These are phyloP conservation scores for Theristicus caerulescens DNA, from an alignment of 2,113 vertebrate genomes.

Conservation along the genomic window DNA sequence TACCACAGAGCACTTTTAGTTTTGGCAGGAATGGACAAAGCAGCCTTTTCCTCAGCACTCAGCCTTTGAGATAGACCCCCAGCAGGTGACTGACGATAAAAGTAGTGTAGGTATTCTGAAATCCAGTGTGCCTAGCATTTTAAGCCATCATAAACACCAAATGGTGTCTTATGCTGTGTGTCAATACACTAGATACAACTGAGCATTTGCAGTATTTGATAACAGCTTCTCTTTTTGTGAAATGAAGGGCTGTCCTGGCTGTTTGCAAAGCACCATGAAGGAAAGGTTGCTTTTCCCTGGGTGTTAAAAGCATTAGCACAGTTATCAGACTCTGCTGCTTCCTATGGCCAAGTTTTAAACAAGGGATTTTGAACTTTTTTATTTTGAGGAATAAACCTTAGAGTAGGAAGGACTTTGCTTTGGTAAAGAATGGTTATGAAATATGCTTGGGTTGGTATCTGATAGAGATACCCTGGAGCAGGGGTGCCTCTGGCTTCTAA, in stretches of 20 bases:
- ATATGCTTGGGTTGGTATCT: neutral
- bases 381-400: neutral
- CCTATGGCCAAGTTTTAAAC: neutral
- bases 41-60: neutral
- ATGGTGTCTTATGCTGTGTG: neutral
- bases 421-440: neutral
- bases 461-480: neutral
- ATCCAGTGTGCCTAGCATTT: neutral
- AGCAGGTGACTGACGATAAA: neutral
- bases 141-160: neutral
- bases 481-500: neutral
- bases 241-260: neutral
- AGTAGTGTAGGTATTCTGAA: neutral
- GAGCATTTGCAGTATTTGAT: neutral
- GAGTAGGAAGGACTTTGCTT: neutral
- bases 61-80: neutral
- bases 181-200: neutral
- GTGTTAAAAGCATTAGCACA: neutral
- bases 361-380: neutral
- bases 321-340: neutral
- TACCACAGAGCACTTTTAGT: neutral
- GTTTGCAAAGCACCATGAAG: neutral
- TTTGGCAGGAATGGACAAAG: neutral
- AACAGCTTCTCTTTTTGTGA: neutral
- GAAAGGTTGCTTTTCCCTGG: neutral